Evolutionary conservation across 1,140 invertebrate genomes (phyloP), one percentile per base, ranked within the genome.

Genomic region (Coelopa frigida): DNA sequence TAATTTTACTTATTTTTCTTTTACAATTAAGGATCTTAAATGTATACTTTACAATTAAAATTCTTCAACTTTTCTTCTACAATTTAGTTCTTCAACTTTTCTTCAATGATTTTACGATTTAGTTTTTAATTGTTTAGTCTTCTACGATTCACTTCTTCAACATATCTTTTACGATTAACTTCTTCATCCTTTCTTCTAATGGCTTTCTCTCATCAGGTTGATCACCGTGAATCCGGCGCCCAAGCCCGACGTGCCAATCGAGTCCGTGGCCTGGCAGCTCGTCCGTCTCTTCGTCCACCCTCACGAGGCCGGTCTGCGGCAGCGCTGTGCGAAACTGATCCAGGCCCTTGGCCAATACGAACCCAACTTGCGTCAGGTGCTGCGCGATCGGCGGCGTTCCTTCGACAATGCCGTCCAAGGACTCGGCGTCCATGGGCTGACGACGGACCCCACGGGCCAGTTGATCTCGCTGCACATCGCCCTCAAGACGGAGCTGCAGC

Each of bases 371-470:
- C 70, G 75, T 36, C 73, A 76, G 27, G 54, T 71, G 0, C 62
- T 94, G 4, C 71, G 81, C 8, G 75, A 79, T 24, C 75, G 81
- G 20, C 76, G 83, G 36, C 75, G 82, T 44, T 77, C 84, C 35
- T 70, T 95, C 21, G 88, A 92, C 55, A 82, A 83, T 52, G 88
- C 89, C 17, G 80, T 94, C 2, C 85, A 91, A 71, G 84, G 85
- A 31, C 73, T 94, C 20, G 89, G 89, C 2, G 86, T 88, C 48
- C 91, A 95, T 67, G 90, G 92, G 0, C 70, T 94, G 20, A 89
- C 78, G 18, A 78, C 78, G 12, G 76, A 77, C 46, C 61, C 63
- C 3, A 71, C 73, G 2, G 74, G 79, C 2, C 70, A 78, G 18
- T 60, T 83, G 17, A 78, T 82, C 29, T 82, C 81, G 5, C 62